Base-by-base conservation (phyloP, 1,140 invertebrate species). In the Vollenhovia emeryi region DNA sequence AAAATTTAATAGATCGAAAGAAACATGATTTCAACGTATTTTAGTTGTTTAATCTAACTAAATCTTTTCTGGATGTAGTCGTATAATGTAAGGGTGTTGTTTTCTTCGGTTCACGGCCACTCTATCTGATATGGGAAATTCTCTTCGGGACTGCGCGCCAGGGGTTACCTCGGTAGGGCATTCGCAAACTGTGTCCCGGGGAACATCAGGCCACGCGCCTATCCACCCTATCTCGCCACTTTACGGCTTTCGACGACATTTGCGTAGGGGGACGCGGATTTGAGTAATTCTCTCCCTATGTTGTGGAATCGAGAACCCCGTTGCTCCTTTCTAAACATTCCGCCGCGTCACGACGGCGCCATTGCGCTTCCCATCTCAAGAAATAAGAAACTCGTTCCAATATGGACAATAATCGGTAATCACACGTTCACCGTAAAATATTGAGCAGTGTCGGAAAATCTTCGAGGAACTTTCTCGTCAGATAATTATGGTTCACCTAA, bases 111-210 rank as follows among this genome's bases (percentile, higher is more conserved):
- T 52, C 40, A 55, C 40, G 40, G 36, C 36, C 55, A 55, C 59
- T 88, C 76, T 62, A 68, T 62, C n/a, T 55, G 33, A 57, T 48
- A 62, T 78, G 68, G 73, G 36, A 73, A 86, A 86, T 88, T 89
- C 69, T 88, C 48, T 55, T 24, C 30, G 71, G 79, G 33, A 21
- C 27, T 60, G 30, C 27, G 33, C 43, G 60, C 74, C 86, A 50
- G 36, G 27, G 82, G 68, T 88, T 88, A 88, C 88, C 88, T 80
- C 69, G 48, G 9, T 55, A 33, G 69, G 18, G 52, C 60, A 75
- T 85, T 88, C 80, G 75, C 83, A 76, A 89, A 88, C 75, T 55
- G 66, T 75, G 57, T 84, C 15, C 30, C 60, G 33, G 62, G 45
- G 33, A 88, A 88, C 88, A 88, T 88, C 83, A n/a, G 15, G 0